Percentiles rank a stretch among this genome's conserved stretches.
Evolutionary conservation across 2,797 vertebrate species (phyloP).

Genomic region (Arnoldichthys spilopterus): DNA sequence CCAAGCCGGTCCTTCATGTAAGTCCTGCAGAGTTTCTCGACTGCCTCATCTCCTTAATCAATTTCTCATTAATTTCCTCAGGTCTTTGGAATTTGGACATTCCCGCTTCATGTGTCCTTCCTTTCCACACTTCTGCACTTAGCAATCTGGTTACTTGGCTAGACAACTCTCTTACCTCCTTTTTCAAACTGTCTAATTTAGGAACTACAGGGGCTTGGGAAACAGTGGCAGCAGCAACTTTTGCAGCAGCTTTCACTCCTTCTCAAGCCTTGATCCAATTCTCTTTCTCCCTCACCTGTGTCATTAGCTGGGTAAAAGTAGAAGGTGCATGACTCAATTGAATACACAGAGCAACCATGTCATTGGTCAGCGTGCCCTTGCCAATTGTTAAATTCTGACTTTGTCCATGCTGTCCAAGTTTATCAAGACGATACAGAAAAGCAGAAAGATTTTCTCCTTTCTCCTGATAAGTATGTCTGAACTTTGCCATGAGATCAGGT

Average conservation of each 20-base stretch:
- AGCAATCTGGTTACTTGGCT: neutral
- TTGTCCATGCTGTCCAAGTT: too few relatives aligned
- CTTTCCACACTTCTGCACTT: slow-evolving; percentile 37
- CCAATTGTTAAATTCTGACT: too few relatives aligned
- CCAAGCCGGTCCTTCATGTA: slow-evolving; percentile 44
- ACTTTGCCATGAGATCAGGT: too few relatives aligned
- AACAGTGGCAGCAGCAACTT: neutral
- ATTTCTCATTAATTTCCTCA: slow-evolving; percentile 35
- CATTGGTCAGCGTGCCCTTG: too few relatives aligned
- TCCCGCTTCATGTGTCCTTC: slow-evolving; percentile 48
- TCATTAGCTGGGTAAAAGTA: too few relatives aligned
- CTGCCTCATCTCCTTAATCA: slow-evolving; percentile 38
- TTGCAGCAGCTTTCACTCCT: neutral
- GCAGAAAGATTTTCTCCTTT: too few relatives aligned
- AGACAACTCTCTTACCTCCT: slow-evolving; percentile 2
- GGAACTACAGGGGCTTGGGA: neutral
- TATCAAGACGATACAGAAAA: too few relatives aligned
- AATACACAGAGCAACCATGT: too few relatives aligned
- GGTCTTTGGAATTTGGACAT: slow-evolving; percentile 35
- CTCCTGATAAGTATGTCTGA: too few relatives aligned
- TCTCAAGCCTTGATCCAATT: neutral
- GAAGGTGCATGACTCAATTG: too few relatives aligned
- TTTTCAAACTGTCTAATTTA: slow-evolving; percentile 15
- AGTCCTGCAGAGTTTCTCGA: slow-evolving; percentile 43
- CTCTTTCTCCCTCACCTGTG: slow-evolving; percentile 4